Conservation (phyloP, 2,113 vertebrate species). For the Corythornis madagascariensis region DNA sequence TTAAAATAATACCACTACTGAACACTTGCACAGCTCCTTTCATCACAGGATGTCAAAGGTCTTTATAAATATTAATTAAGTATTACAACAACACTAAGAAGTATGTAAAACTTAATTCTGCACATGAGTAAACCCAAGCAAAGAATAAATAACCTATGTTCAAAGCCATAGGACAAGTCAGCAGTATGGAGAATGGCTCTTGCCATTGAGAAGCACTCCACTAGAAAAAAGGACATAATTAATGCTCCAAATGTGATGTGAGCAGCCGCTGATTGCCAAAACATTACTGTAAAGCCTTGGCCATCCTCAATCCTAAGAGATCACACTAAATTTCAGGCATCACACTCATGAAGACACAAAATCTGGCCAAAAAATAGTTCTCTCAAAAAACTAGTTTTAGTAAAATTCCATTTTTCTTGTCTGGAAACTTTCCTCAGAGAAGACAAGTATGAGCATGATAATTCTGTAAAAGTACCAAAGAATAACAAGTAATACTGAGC, state of each 20-base stretch:
- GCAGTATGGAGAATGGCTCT: background rate
- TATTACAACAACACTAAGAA: conserved; percentile 29
- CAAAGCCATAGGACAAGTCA: background rate
- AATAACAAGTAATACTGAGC: background rate
- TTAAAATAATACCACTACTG: conserved; percentile 36
- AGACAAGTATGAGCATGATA: background rate
- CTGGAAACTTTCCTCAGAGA: background rate
- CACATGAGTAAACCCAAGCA: conserved; percentile 59
- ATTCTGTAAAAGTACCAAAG: no score
- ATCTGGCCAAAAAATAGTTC: background rate
- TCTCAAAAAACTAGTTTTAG: background rate
- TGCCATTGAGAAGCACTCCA: background rate
- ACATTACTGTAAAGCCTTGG: background rate
- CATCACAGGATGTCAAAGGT: conserved; percentile 49
- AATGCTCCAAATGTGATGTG: background rate
- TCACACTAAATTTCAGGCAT: background rate
- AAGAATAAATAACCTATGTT: conserved; percentile 28
- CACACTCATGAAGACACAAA: background rate
- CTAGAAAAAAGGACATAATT: background rate
- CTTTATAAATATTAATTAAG: conserved; percentile 60
- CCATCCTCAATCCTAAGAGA: background rate
- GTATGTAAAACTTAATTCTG: conserved; percentile 43
- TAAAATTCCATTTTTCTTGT: background rate
- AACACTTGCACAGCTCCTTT: conserved; percentile 35
- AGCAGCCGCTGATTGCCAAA: background rate